phyloP scores from a whole-genome alignment of 2,888 invertebrate species.

The Catocala nupta region DNA sequence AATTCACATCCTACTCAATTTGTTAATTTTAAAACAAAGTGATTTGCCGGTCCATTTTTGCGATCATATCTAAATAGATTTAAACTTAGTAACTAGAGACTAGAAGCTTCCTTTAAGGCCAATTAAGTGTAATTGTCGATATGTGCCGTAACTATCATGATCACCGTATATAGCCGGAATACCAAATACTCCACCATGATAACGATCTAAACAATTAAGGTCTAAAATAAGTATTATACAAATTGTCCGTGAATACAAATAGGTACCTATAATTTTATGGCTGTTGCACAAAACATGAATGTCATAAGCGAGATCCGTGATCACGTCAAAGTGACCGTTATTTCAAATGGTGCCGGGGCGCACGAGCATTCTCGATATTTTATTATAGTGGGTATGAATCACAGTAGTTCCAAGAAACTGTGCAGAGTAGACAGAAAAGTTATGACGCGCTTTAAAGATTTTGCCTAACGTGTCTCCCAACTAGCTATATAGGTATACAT shows the following conservation, averaged over 20 bases:
- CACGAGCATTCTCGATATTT: neutral
- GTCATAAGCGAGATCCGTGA: conserved; percentile 24
- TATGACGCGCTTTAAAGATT: conserved; percentile 2
- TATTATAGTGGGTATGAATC: conserved; percentile 7
- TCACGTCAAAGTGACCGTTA: conserved; percentile 27
- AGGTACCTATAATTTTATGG: neutral
- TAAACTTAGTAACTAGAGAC: too few species aligned
- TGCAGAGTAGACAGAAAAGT: conserved; percentile 8
- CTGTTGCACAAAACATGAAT: conserved; percentile 8
- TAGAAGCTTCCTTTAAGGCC: too few species aligned
- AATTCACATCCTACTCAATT: too few species aligned
- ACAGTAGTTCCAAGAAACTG: conserved; percentile 1
- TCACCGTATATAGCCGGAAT: conserved; percentile 1
- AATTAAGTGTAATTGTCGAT: neutral
- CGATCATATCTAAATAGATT: too few species aligned
- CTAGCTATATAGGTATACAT: neutral
- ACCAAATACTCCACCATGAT: neutral
- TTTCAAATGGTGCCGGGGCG: conserved; percentile 23
- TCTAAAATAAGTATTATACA: neutral
- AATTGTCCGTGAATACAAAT: neutral
- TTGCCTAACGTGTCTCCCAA: conserved; percentile 1
- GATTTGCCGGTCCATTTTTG: too few species aligned
- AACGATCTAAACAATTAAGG: neutral
- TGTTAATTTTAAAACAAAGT: too few species aligned
- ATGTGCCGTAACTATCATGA: neutral